phyloP scores from a whole-genome alignment of 1,140 invertebrate genomes.

The Leptopilina boulardi region DNA sequence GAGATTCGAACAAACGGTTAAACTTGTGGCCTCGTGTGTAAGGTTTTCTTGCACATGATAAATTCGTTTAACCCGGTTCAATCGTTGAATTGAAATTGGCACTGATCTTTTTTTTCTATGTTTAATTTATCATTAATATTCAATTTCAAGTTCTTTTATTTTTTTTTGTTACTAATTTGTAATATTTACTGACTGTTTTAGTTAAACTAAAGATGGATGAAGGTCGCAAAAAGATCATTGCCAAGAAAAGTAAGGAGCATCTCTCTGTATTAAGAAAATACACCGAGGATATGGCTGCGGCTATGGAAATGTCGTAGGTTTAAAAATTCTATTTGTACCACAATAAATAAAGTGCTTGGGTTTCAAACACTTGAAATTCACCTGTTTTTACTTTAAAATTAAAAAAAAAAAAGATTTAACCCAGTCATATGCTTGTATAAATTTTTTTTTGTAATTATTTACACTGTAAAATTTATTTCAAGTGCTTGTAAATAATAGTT shows the following conservation, averaged over 20 bases:
- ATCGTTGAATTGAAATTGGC: constrained; percentile 69
- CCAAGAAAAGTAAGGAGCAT: constrained; percentile 95
- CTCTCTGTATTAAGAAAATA: constrained; percentile 96
- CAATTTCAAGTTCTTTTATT: neutral
- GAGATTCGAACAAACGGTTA: constrained; percentile 60
- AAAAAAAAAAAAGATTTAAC: too few species aligned
- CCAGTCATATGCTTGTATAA: too few species aligned
- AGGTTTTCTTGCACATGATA: constrained; percentile 67
- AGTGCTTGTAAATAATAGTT: too few species aligned
- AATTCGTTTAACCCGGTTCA: constrained; percentile 58
- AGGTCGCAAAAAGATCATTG: constrained; percentile 97
- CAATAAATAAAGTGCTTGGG: constrained; percentile 61
- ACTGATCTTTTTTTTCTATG: constrained; percentile 59
- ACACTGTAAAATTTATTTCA: too few species aligned
- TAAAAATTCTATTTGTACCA: constrained; percentile 59
- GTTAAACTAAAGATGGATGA: constrained; percentile 99
- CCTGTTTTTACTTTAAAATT: too few species aligned
- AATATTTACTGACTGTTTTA: constrained; percentile 89
- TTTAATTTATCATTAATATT: neutral
- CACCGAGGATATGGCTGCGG: constrained; percentile 93
- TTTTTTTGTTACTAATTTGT: constrained; percentile 32
- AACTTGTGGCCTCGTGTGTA: constrained; percentile 43
- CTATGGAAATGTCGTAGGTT: constrained; percentile 83
- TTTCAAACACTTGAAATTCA: constrained; percentile 56
- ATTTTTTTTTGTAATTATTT: too few species aligned